These are phyloP conservation scores for Chouioia cunea DNA, from an alignment of 2,888 invertebrate species.

Conservation along the genomic window DNA sequence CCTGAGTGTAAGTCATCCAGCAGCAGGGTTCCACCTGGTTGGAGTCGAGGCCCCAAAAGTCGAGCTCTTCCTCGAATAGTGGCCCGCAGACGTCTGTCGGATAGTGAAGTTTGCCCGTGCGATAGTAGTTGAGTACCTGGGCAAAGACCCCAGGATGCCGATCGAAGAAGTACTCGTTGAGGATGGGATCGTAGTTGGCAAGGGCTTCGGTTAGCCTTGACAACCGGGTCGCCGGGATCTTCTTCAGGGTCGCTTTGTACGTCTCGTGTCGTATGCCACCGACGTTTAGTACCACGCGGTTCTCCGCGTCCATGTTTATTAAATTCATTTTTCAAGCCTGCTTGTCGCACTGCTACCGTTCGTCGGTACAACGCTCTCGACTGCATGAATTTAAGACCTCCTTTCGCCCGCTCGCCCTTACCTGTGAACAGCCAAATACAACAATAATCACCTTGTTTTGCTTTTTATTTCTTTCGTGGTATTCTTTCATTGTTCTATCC, in stretches of 20 bases:
- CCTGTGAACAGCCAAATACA: slow-evolving; percentile 6
- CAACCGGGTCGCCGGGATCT: slow-evolving; percentile 95
- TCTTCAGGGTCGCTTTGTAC: slow-evolving; percentile 95
- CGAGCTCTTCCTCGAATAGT: slow-evolving; percentile 98
- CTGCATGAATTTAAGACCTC: slow-evolving; percentile 32
- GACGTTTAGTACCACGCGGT: slow-evolving; percentile 98
- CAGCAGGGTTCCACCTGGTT: slow-evolving; percentile 99
- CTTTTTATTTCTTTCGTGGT: no score
- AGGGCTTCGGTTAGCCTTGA: slow-evolving; percentile 95
- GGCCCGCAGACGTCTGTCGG: slow-evolving; percentile 99
- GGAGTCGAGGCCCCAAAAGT: slow-evolving; percentile 99
- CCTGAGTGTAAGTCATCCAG: slow-evolving; percentile 99
- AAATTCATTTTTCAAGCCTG: slow-evolving; percentile 79
- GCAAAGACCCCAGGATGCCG: slow-evolving; percentile 97
- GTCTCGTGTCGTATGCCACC: slow-evolving; percentile 98
- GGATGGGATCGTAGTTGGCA: slow-evolving; percentile 98
- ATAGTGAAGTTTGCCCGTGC: slow-evolving; percentile 98
- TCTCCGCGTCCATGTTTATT: slow-evolving; percentile 96
- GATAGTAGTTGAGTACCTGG: slow-evolving; percentile 97
- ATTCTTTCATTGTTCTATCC: no score
- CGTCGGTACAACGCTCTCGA: slow-evolving; percentile 12
- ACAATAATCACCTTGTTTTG: no score
- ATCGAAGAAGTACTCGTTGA: slow-evolving; percentile 99
- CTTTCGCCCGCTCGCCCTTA: slow-evolving; percentile 33
- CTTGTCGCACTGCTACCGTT: slow-evolving; percentile 66